Evolutionary conservation across 2,888 invertebrate species (phyloP).

Genomic region (Onthophagus sagittarius): DNA sequence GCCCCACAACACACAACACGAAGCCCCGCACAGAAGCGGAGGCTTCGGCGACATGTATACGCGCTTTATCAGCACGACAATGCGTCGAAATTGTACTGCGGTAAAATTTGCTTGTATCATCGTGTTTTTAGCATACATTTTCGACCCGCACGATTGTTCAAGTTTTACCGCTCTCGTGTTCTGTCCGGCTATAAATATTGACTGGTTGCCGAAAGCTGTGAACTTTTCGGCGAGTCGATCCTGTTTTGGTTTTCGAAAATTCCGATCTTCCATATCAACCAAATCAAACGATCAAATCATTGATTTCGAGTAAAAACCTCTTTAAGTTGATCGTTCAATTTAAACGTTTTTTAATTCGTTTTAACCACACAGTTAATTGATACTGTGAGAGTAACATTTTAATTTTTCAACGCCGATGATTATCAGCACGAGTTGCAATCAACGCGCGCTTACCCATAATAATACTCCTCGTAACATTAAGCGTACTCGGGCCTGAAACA

Average conservation of each 20-base stretch:
- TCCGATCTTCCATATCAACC: neutral
- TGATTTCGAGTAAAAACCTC: no score
- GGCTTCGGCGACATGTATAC: slow-evolving; percentile 6
- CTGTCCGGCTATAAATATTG: neutral
- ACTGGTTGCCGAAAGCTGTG: neutral
- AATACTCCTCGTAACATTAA: neutral
- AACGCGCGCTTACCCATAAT: neutral
- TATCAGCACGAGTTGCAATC: neutral
- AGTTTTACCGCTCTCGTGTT: neutral
- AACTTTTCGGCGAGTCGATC: neutral
- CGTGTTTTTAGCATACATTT: slow-evolving; percentile 10
- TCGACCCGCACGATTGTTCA: neutral
- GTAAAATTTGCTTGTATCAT: neutral
- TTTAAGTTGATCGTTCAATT: no score
- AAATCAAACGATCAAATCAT: neutral
- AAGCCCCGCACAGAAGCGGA: neutral
- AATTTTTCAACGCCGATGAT: neutral
- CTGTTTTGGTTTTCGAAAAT: neutral
- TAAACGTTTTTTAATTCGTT: neutral
- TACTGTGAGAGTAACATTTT: neutral
- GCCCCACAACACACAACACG: neutral
- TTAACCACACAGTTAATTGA: neutral
- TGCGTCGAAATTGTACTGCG: slow-evolving; percentile 8
- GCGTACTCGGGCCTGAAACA: neutral
- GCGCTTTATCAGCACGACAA: slow-evolving; percentile 6